A percentile compares a stretch with the other conserved stretches of the same genome.
These are phyloP conservation scores for Arion vulgaris DNA, from an alignment of 1,140 invertebrate species.

Conservation along the genomic window DNA sequence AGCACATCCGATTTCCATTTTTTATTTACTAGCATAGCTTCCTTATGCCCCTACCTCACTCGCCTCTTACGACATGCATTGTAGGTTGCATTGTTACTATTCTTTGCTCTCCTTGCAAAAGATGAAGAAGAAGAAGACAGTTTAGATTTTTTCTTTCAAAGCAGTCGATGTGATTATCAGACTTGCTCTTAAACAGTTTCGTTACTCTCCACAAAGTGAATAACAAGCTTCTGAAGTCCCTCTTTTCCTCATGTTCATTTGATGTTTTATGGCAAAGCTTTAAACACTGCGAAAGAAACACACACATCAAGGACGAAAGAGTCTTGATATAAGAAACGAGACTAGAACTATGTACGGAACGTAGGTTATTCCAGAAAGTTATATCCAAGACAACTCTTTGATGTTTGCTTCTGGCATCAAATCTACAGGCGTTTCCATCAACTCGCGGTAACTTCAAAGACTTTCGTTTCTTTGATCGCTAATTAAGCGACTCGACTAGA, in stretches of 20 bases:
- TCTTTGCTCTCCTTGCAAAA: too few relatives aligned
- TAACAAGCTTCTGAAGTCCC: not conserved
- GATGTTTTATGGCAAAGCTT: slow-evolving; percentile 10
- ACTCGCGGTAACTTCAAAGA: slow-evolving; percentile 26
- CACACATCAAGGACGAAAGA: not conserved
- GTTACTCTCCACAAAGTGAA: not conserved
- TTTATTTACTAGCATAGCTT: too few relatives aligned
- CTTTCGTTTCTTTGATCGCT: slow-evolving; percentile 21
- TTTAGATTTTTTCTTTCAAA: too few relatives aligned
- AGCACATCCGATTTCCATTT: too few relatives aligned
- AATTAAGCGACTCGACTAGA: slow-evolving; percentile 26
- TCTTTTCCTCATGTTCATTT: not conserved
- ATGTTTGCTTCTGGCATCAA: slow-evolving; percentile 23
- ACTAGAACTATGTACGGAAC: not conserved
- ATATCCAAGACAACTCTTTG: not conserved
- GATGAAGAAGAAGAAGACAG: too few relatives aligned
- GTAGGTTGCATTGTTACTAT: too few relatives aligned
- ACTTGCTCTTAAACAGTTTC: not conserved
- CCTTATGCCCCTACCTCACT: too few relatives aligned
- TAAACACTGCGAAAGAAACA: not conserved
- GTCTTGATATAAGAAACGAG: not conserved
- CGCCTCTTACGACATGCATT: too few relatives aligned
- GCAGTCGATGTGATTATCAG: not conserved
- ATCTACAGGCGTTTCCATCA: slow-evolving; percentile 2
- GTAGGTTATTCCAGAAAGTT: not conserved